These are phyloP conservation scores for Drosophila mojavensis DNA, from an alignment of 1,140 invertebrate genomes.

Conservation along the genomic window DNA sequence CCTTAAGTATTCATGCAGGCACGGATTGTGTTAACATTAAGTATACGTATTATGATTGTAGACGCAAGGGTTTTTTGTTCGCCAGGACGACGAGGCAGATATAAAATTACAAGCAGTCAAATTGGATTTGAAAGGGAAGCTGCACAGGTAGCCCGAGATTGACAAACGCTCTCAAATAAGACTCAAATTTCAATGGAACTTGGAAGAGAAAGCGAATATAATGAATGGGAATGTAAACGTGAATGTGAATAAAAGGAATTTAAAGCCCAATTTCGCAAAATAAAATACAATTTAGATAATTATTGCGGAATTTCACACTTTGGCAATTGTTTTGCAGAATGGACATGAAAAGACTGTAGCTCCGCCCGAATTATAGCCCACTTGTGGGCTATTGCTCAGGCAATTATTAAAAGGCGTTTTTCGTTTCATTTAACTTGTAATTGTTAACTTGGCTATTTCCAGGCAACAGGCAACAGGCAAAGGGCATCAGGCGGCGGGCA, in stretches of 20 bases:
- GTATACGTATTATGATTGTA: conserved; percentile 34
- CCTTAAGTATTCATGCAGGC: conserved; percentile 25
- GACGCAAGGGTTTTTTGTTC: conserved; percentile 12
- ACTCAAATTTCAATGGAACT: conserved; percentile 1
- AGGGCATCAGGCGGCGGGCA: conserved; percentile 27
- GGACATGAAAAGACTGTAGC: conserved; percentile 24
- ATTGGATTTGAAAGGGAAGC: conserved; percentile 9
- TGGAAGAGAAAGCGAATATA: background rate
- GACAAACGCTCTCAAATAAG: background rate
- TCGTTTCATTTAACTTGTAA: conserved; percentile 73
- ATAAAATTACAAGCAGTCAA: conserved; percentile 32
- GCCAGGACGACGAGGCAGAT: conserved; percentile 8
- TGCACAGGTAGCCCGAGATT: background rate
- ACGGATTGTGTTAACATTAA: conserved; percentile 29
- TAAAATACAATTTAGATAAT: background rate
- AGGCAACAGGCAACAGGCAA: conserved; percentile 12
- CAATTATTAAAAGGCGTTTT: conserved; percentile 73
- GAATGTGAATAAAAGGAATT: background rate
- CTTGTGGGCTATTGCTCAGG: conserved; percentile 41
- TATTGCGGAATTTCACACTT: conserved; percentile 4
- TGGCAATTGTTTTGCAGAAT: too few relatives aligned
- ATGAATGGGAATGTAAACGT: too few relatives aligned
- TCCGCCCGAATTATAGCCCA: background rate
- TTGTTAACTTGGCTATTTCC: conserved; percentile 44
- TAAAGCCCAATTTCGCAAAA: background rate